phyloP scores from a whole-genome alignment of 2,113 vertebrate species.

The Sapajus apella region DNA sequence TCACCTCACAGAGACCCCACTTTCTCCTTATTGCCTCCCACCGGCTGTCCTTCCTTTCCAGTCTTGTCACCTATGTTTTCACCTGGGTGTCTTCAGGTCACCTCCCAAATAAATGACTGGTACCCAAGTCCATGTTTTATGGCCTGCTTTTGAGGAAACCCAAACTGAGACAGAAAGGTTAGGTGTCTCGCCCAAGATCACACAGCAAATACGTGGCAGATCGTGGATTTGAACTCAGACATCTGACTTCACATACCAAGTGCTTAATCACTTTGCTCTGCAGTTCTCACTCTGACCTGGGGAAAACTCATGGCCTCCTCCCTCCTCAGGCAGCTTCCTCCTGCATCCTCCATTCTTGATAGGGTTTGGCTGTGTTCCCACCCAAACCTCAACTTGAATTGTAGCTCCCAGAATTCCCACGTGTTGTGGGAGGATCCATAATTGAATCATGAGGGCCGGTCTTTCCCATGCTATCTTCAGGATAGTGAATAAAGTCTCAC shows the following conservation, averaged over 20 bases:
- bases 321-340: neutral
- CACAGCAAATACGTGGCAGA: neutral
- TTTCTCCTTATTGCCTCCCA: neutral
- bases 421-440: too few relatives aligned
- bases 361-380: too few relatives aligned
- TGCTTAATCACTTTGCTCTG: neutral
- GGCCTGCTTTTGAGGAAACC: neutral
- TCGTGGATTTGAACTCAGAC: neutral
- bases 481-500: too few relatives aligned
- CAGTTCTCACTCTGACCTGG: rapidly evolving
- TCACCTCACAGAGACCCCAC: neutral
- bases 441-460: too few relatives aligned
- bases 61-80: neutral
- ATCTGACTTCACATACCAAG: neutral
- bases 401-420: too few relatives aligned
- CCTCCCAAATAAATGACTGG: neutral
- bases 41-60: neutral
- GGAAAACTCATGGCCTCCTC: neutral
- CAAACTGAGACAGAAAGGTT: neutral
- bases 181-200: neutral
- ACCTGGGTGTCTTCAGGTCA: neutral
- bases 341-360: too few relatives aligned
- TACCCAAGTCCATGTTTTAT: neutral
- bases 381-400: too few relatives aligned
- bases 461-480: too few relatives aligned